These are phyloP conservation scores for Caenorhabditis sp. DNA, from an alignment of 2,888 invertebrate species.

Conservation along the genomic window DNA sequence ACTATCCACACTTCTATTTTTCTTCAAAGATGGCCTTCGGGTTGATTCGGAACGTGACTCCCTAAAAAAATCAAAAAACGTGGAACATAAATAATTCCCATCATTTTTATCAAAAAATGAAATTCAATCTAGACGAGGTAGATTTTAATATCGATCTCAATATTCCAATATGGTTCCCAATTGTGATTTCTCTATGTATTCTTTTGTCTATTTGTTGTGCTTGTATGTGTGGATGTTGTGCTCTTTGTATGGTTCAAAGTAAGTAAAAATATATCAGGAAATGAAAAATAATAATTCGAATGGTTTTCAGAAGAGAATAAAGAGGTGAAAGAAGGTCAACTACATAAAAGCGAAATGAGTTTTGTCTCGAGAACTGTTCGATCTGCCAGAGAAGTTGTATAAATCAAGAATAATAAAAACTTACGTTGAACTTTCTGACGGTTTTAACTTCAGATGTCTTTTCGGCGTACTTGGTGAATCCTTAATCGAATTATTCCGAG, in stretches of 20 bases:
- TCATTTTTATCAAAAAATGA: background rate
- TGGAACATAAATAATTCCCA: too few species aligned
- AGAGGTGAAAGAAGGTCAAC: conserved; percentile 16
- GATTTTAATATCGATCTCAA: background rate
- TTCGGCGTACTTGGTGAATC: conserved; percentile 21
- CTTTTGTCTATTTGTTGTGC: background rate
- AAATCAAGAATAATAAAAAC: background rate
- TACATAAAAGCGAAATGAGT: conserved; percentile 2
- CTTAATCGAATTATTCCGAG: conserved; percentile 12
- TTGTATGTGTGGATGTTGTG: background rate
- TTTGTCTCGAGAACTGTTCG: conserved; percentile 5
- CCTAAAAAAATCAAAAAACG: background rate
- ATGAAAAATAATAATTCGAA: background rate
- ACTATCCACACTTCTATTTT: conserved; percentile 39
- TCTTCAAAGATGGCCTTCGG: conserved; percentile 8
- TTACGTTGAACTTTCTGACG: conserved; percentile 24
- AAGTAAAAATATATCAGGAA: background rate
- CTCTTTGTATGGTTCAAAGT: background rate
- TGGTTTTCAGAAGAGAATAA: background rate
- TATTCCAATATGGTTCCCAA: background rate
- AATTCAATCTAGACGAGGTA: background rate
- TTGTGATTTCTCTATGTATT: background rate
- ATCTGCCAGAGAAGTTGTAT: conserved; percentile 3
- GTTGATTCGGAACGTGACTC: background rate
- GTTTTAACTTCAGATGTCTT: conserved; percentile 27